Base-by-base conservation (phyloP, 2,113 vertebrate species). In the Hemichromis elongatus region DNA sequence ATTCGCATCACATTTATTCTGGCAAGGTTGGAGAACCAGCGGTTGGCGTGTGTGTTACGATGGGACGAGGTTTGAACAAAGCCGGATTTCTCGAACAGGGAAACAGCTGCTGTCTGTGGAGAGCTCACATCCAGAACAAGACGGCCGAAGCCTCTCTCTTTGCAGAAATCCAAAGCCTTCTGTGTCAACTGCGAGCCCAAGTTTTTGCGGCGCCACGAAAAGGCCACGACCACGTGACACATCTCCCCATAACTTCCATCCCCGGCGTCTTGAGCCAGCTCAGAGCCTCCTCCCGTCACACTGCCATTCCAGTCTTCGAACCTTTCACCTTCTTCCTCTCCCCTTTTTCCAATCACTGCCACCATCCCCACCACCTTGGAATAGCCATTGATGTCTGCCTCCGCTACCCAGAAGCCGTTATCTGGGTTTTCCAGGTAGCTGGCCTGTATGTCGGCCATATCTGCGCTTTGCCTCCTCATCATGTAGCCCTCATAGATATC, bases 361-460 rank as follows among this genome's bases (percentile, higher is more conserved):
- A 92, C 80, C 79, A 94, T 83, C 35, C 95, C 95, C 0, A 93
- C 92, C 81, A 95, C 81, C 83, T 92, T 92, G 10, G 85, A 5
- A 80, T 83, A 80, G 18, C 94, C 92, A 5, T 88, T 80, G 33
- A 91, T 77, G 5, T 93, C 92, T 0, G 59, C 84, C 86, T 95
- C 95, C 0, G 92, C 94, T 88, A 96, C 95, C 95, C 95, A 96
- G 79, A 96, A 94, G 10, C 90, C 79, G 12, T 89, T 92, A 40
- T 90, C 91, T 0, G 93, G 95, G 52, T 83, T 93, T 16, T 93
- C 92, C 85, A 95, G 85, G 90, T 95, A 96, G 89, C 59, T 84
- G 37, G 90, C 84, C 59, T 84, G 88, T 50, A 96, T 92, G 88
- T 96, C 73, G 1, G 92, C 86, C 93, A 96, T 93, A 77, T 95